Conservation (phyloP, 1,140 invertebrate genomes). For the Aphelenchoides avenae region DNA sequence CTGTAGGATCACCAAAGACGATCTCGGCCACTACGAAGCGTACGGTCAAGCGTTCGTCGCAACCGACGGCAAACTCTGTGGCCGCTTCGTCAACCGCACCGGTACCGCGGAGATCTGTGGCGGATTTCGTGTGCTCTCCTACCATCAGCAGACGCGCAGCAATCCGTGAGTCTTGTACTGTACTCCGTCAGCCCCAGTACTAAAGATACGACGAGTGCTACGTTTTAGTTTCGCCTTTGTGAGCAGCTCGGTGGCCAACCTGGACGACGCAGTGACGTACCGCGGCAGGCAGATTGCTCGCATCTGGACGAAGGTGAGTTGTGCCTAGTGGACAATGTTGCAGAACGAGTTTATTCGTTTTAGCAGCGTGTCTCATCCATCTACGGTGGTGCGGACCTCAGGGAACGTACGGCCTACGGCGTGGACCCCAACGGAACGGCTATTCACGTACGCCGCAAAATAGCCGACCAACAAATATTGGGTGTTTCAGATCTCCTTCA, state of each 20-base stretch:
- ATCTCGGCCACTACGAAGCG: constrained; percentile 11
- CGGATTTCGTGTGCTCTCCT: constrained; percentile 11
- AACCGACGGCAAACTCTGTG: background rate
- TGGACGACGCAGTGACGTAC: constrained; percentile 3
- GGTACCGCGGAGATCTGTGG: constrained; percentile 4
- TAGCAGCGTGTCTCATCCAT: background rate
- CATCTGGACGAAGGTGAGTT: background rate
- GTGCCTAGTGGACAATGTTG: no score
- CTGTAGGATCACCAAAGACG: background rate
- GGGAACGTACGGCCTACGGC: constrained; percentile 3
- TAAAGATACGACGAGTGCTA: background rate
- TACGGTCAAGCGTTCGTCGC: background rate
- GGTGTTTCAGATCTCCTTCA: no score
- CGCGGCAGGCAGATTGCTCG: constrained; percentile 1
- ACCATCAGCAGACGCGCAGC: background rate
- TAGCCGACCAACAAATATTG: no score
- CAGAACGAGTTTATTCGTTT: no score
- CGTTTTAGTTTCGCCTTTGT: constrained; percentile 9
- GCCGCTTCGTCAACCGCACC: background rate
- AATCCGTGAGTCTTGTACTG: constrained; percentile 4
- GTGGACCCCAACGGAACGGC: background rate
- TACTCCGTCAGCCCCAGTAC: no score
- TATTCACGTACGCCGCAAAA: no score
- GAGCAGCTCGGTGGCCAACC: background rate
- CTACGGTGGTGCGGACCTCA: constrained; percentile 1